Evolutionary conservation across 2,888 invertebrate genomes (phyloP).

Genomic region (Punctoribates punctum): DNA sequence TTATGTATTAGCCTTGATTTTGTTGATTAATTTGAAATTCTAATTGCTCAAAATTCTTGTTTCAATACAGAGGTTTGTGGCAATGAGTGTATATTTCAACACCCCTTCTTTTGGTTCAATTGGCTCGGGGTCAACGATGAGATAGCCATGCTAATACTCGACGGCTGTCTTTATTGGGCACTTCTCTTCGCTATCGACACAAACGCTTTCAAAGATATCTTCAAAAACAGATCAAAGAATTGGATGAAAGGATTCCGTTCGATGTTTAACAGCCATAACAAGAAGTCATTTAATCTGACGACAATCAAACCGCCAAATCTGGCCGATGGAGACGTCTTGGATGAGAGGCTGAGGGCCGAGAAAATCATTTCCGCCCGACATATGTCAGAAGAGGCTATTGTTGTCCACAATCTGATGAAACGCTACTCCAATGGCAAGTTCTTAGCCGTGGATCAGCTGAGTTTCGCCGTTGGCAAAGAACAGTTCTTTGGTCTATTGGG

Average conservation of each 20-base stretch:
- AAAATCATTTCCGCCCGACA: conserved; percentile 31
- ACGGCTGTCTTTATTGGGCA: conserved; percentile 40
- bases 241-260: background rate
- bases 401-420: conserved; percentile 45
- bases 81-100: conserved; percentile 42
- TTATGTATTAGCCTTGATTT: background rate
- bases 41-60: background rate
- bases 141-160: conserved; percentile 39
- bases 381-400: conserved; percentile 37
- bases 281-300: conserved; percentile 18
- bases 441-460: conserved; percentile 46
- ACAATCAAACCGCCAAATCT: background rate
- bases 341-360: conserved; percentile 15
- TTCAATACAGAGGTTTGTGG: conserved; percentile 39
- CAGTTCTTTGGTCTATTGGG: conserved; percentile 48
- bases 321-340: conserved; percentile 26
- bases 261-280: background rate
- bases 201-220: conserved; percentile 25
- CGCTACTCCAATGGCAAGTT: conserved; percentile 41
- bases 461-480: conserved; percentile 45
- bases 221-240: background rate
- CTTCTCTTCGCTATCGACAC: conserved; percentile 37
- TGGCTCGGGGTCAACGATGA: conserved; percentile 43
- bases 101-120: conserved; percentile 42
- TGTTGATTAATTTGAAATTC: too few species aligned